Evolutionary conservation across 2,113 vertebrate species (phyloP), one percentile per base, ranked within the genome.

Genomic region (Zapornia atra): DNA sequence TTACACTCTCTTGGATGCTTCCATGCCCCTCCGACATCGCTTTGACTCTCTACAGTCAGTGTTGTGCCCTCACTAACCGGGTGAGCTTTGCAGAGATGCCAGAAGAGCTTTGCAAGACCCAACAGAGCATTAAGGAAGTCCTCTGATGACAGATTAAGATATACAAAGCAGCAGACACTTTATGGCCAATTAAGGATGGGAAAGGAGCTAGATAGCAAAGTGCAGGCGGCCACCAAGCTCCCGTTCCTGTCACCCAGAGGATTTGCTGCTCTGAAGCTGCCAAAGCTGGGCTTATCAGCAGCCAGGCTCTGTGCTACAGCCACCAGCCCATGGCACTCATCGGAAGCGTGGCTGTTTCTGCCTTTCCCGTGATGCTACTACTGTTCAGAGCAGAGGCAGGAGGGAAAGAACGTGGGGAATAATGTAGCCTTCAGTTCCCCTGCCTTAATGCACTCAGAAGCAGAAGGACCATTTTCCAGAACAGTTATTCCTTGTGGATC

Each of bases 291-390:
- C 15, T 76, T 51, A 64, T 5, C 51, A 51, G 38, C 65, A 60
- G 53, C 29, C 56, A 64, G 42, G 26, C 12, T 82, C 61, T 20
- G 13, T 29, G 83, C 48, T 36, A 33, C 76, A 77, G 65, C 56
- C 10, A 1, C 50, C 46, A 33, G 60, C 16, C 36, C 34, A 9
- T 2, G 5, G 42, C 7, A 18, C 21, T 11, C 2, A 0, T 2
- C 46, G 50, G 10, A 78, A 82, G 7, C 1, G 4, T 25, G 77
- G 36, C 38, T 48, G 15, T 11, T 84, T 69, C 75, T 85, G 72
- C 38, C 60, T 73, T 72, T 88, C 14, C 16, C 4, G 0, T 38
- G 17, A 26, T 64, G n/a, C 14, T 61, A 40, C 10, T 70, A 61
- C 24, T 40, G 24, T 25, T 81, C 17, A 51, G 66, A 91, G 60